Conservation (phyloP, 2,113 vertebrate species). For the Capreolus pygargus region DNA sequence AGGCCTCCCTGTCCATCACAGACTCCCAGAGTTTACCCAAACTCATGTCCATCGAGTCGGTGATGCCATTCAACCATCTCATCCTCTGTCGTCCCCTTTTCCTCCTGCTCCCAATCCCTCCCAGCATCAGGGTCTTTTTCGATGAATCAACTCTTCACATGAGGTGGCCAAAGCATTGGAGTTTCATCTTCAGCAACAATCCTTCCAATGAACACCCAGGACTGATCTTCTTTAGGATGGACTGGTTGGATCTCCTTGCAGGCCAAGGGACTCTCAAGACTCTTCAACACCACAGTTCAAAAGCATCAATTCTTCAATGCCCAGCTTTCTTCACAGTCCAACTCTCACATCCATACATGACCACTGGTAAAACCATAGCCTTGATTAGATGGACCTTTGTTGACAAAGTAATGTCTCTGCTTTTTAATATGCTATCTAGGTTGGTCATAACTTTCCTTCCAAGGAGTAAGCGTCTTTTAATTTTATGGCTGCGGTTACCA, state of each 20-base stretch:
- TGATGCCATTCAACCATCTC: not conserved
- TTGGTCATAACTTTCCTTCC: not conserved
- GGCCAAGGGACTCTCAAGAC: not conserved
- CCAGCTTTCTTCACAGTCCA: not conserved
- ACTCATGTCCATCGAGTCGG: not conserved
- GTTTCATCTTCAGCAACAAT: not conserved
- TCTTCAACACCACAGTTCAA: not conserved
- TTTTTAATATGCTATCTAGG: not conserved
- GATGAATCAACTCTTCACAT: rapidly evolving
- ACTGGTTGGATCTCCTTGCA: not conserved
- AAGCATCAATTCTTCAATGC: not conserved
- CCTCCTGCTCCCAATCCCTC: not conserved
- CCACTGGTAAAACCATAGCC: not conserved
- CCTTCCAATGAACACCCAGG: not conserved
- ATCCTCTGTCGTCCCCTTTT: not conserved
- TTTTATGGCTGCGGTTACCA: not conserved
- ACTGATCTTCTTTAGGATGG: not conserved
- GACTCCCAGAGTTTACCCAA: not conserved
- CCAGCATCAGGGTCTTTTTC: not conserved
- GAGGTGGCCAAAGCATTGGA: not conserved
- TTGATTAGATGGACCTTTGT: not conserved
- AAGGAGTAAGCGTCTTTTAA: not conserved
- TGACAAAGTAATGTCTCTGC: not conserved
- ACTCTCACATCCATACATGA: not conserved
- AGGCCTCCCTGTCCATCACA: not conserved